Conservation (phyloP, 2,113 vertebrate species). For the Sitta europaea region DNA sequence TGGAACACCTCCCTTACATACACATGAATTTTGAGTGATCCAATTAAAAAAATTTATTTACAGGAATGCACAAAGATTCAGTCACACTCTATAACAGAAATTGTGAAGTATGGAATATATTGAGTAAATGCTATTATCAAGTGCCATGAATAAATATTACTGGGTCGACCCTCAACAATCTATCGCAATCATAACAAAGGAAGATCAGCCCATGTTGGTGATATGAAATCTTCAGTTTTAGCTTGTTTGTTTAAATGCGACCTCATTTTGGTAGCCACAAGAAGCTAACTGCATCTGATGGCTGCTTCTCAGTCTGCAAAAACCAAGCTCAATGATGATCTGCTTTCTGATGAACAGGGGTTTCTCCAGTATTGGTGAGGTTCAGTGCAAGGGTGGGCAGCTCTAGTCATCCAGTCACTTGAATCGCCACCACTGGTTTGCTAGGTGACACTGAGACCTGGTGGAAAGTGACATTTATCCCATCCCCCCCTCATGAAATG, state of each 20-base stretch:
- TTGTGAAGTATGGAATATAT: neutral
- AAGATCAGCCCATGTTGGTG: neutral
- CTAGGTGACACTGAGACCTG: neutral
- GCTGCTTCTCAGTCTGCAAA: neutral
- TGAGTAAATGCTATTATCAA: neutral
- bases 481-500: neutral
- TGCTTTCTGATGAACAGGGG: fast-evolving
- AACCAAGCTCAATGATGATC: neutral
- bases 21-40: neutral
- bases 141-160: neutral
- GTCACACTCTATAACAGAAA: neutral
- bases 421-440: neutral
- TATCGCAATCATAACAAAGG: neutral
- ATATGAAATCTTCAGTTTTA: neutral
- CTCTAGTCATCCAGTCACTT: neutral
- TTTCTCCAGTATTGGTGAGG: neutral
- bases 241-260: neutral
- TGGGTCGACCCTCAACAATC: neutral
- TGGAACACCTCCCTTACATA: neutral
- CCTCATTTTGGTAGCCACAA: neutral
- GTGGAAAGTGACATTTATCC: neutral
- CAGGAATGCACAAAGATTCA: neutral
- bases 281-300: neutral
- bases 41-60: neutral
- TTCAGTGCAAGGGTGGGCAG: neutral